phyloP scores from a whole-genome alignment of 2,113 vertebrate species.

The Ardeotis arabs region DNA sequence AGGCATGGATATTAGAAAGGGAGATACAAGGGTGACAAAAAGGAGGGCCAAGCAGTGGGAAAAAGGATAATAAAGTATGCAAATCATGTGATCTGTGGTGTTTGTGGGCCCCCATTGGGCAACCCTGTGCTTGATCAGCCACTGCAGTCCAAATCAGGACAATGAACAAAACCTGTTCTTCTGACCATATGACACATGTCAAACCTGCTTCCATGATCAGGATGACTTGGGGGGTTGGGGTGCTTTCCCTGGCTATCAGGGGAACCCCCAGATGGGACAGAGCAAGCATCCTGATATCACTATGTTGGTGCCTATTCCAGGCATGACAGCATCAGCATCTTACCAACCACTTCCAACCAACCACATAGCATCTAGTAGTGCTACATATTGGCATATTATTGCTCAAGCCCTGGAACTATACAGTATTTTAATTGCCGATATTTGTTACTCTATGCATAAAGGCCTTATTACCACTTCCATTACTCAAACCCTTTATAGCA shows the following conservation, averaged over 20 bases:
- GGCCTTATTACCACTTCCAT: neutral
- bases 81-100: too few relatives aligned
- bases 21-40: too few relatives aligned
- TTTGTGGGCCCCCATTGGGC: too few relatives aligned
- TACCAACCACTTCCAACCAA: neutral
- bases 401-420: neutral
- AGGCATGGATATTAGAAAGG: too few relatives aligned
- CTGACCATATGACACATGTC: neutral
- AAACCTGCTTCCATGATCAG: neutral
- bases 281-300: neutral
- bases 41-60: too few relatives aligned
- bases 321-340: neutral
- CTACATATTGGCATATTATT: neutral
- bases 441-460: neutral
- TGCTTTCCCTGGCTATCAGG: neutral
- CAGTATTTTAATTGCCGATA: neutral
- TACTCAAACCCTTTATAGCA: neutral
- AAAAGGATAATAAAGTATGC: too few relatives aligned
- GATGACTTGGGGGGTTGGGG: too few relatives aligned
- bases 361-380: neutral
- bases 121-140: neutral
- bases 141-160: neutral
- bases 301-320: neutral
- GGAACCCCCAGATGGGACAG: neutral
- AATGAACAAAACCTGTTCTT: neutral